Base-by-base conservation (phyloP, 2,888 invertebrate species). In the Philopedon plagiatum region DNA sequence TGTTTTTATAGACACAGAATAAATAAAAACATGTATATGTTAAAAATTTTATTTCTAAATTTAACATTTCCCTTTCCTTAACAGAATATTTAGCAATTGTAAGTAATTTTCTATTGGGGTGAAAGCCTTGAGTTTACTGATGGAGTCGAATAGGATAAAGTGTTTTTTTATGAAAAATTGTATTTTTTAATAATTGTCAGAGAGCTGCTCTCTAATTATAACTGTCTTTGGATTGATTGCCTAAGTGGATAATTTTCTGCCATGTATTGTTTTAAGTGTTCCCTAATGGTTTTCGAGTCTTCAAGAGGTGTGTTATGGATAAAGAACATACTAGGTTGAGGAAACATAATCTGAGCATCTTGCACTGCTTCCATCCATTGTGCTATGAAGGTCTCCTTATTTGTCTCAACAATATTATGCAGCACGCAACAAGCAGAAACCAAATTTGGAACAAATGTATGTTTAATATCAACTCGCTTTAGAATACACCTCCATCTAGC, bases 401-500 rank as follows among this genome's bases (percentile, higher is more conserved):
- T 21, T 57, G 37, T 37, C n/a, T 57, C 57, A 29, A 57, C 13
- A 29, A 68, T 62, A 21, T 68, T 62, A 34, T 68, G 68, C 9
- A 69, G 39, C n/a, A 51, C 37, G 26, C 61, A 62, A 56, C 78
- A 81, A 4, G 80, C 76, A 13, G 61, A 60, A 32, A 80, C 61
- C 9, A 80, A 32, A n/a, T 74, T 29, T 5, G 78, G 76, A 18
- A 76, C 73, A 75, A 76, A 77, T 46, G 41, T 74, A 54, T 77
- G 67, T 41, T 76, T 11, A 0, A 77, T 37, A 61, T 79, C 1
- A 11, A 76, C 63, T 51, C 74, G 69, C 65, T 81, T 79, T 32
- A 71, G 41, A 11, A 79, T 56, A 18, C 68, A 75, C 18, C 78
- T 73, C 77, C 78, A 80, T 46, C 80, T 64, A 5, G 71, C 77